Evolutionary conservation across 2,888 invertebrate species (phyloP), one percentile per base, ranked within the genome.

Genomic region (Pantelozetes paolii): DNA sequence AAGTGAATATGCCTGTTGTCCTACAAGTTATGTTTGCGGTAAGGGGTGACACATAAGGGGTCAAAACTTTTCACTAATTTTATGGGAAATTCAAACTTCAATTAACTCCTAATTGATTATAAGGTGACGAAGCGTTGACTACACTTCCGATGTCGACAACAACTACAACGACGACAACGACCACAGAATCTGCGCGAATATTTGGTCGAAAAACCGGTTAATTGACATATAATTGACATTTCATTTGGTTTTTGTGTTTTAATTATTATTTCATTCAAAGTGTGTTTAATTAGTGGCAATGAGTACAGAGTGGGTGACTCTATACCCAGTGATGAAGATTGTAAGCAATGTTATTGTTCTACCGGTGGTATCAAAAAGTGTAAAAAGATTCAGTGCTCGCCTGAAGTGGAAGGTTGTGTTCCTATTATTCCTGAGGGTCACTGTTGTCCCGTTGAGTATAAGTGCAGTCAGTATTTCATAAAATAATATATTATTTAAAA

Each of bases 401-500:
- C 90, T 1, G 86, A 89, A 0, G 84, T 90, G 42, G 86, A 88
- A 77, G 90, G 64, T 26, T 93, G 92, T 82, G 84, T 84, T 70
- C 91, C 92, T 0, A 86, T 91, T 71, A 86, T 90, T 72, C 87
- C 87, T 71, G 85, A 86, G 50, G 91, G 90, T 1, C 89, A 91
- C 80, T 92, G 92, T 82, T 92, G 92, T 80, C 90, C 92, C 15
- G 88, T 90, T 71, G 90, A 90, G 80, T 92, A 92, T 82, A 88
- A 89, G 79, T 92, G 92, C 81, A 87, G 89, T 86, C 84, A 86
- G 71, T 76, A 13, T 71, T 64, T 3, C 2, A 64, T 36, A 6
- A 15, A 13, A 30, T 20, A 23, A 18, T 59, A 28, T 59, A 1
- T 18, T 32, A 28, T 59, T 32, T 32, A 2, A 11, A 8, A 30